phyloP scores from a whole-genome alignment of 2,888 invertebrate species.

The Thereva unica region DNA sequence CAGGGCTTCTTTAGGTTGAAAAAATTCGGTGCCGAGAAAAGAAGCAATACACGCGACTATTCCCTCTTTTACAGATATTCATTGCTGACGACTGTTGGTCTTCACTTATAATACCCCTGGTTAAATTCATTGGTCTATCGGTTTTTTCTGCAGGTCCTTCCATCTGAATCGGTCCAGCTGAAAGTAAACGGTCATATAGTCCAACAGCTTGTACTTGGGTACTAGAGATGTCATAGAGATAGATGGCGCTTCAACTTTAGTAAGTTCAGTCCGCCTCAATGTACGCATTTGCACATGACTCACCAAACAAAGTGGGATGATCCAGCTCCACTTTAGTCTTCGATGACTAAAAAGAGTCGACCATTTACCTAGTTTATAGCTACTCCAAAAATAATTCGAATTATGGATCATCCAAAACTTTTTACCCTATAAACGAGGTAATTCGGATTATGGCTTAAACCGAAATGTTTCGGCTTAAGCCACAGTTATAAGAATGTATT shows the following conservation, averaged over 20 bases:
- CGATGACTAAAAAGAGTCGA: neutral
- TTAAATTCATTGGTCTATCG: neutral
- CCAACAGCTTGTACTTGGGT: too few species aligned
- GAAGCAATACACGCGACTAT: neutral
- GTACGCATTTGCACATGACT: constrained; percentile 4
- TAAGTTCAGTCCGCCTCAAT: constrained; percentile 3
- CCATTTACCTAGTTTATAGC: too few species aligned
- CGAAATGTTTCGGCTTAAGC: too few species aligned
- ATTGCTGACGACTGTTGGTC: constrained; percentile 3
- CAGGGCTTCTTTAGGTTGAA: constrained; percentile 6
- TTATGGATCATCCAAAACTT: too few species aligned
- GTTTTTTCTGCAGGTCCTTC: neutral
- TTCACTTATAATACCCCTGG: neutral
- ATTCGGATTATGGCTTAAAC: too few species aligned
- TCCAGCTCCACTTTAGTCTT: neutral
- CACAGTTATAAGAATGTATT: too few species aligned
- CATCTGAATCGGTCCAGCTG: neutral
- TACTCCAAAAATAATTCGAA: too few species aligned
- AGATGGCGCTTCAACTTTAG: constrained; percentile 1
- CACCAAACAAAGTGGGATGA: neutral
- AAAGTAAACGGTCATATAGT: constrained; percentile 8
- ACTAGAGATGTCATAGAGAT: neutral
- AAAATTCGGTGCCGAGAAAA: neutral
- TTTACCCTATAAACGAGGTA: too few species aligned
- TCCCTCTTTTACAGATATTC: constrained; percentile 1